Evolutionary conservation across 2,797 vertebrate genomes (phyloP), one percentile per base, ranked within the genome.

Genomic region (Siniperca undulata): DNA sequence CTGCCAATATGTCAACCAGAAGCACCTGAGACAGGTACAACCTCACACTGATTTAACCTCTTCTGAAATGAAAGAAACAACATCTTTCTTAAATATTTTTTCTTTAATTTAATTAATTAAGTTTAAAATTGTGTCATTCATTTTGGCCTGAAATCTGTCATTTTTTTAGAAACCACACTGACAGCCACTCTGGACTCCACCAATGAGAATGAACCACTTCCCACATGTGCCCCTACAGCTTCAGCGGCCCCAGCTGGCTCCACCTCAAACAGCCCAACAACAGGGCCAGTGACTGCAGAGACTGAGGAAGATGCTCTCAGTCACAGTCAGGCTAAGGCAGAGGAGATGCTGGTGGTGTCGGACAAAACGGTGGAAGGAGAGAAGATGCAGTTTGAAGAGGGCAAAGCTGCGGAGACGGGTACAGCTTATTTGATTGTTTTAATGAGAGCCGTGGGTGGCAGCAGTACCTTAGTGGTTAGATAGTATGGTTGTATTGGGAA

Each of bases 371-470:
- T 66, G 34, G 61, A 83, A 10, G 50, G 67, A 16, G 12, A 80
- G 77, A 55, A 61, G 13, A 22, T 2, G 9, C 14, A 64, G 19
- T 36, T n/a, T 6, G 52, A 66, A 8, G 61, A 70, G 19, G 30
- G 70, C 27, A 59, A 73, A 55, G 60, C 78, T 65, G 69, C 38
- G 22, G 62, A 66, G 17, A 27, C 48, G 1, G 85, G 86, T 89
- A 67, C 7, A 19, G 2, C 7, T 27, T 13, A 14, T 58, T 58
- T 6, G 7, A 27, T 59, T 62, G 1, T 46, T 56, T 48, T 9
- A 59, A 56, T 11, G 22, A 17, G 5, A 61, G 7, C 7, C 46
- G 5, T 14, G 7, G 8, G 14, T 22, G 20, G 9, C 3, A 78
- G 24, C 22, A 24, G 38, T 3, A 4, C 27, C 2, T 77, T 9